Base-by-base conservation (phyloP, 2,113 vertebrate genomes). In the Tapirus terrestris region DNA sequence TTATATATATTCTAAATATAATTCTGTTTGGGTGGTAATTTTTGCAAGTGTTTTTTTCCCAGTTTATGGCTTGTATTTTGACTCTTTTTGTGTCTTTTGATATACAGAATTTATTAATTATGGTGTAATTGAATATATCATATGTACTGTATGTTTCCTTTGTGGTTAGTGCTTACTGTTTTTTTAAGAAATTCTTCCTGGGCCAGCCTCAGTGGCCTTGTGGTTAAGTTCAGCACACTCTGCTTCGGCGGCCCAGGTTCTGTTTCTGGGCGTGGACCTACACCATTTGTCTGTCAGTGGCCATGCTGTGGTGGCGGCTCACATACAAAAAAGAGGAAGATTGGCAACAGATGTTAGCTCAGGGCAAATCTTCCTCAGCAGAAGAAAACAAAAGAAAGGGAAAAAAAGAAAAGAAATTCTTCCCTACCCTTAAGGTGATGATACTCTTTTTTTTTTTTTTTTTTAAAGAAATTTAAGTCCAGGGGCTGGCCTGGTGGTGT, bases 21-120 rank as follows among this genome's bases (percentile, higher is more conserved):
- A 73, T 85, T 73, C 39, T 67, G 31, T 63, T 76, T 89, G 56
- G 10, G 31, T 48, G 51, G 27, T 88, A 72, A 27, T 72, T 84
- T 95, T 85, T 84, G 21, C 79, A 80, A 92, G 25, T 92, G 20
- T 92, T 70, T 96, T 68, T 43, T 43, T 27, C 48, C 67, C 20
- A n/a, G 3, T 61, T 92, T 36, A 36, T 51, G 48, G 31, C 45
- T 92, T 89, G 13, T 27, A 7, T 94, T 96, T 92, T 82, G 65
- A 36, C 43, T 70, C 4, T 73, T 63, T 79, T 36, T 70, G 29
- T 94, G 8, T 48, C 68, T 92, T 95, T 51, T 39, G 61, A 45
- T 86, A 39, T 11, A 68, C 7, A 77, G 45, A 60, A 39, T 60
- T 89, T 81, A n/a, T 68, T 89, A 67, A 67, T 58, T 84, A 56